Evolutionary conservation across 2,797 vertebrate genomes (phyloP).

Genomic region (Staurois parvus): DNA sequence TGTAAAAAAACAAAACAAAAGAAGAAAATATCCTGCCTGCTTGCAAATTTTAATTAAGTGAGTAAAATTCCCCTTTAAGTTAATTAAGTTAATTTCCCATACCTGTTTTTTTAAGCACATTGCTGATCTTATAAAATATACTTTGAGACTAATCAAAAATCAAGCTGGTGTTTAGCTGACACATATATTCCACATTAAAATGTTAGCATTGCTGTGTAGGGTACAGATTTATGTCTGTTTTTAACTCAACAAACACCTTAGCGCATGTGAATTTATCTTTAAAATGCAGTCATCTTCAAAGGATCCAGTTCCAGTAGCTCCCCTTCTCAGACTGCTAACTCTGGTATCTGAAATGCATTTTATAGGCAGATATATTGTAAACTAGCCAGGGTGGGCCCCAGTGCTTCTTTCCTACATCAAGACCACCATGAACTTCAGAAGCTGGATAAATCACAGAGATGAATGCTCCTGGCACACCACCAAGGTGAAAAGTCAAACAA

Average conservation of each 20-base stretch:
- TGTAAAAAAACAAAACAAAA: too few relatives aligned
- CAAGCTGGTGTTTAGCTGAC: background rate
- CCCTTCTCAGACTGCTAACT: background rate
- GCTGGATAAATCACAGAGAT: slow-evolving; percentile 13
- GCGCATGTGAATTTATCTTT: background rate
- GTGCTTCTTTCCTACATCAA: background rate
- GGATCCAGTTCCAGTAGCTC: background rate
- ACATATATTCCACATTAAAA: slow-evolving; percentile 42
- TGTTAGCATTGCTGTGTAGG: background rate
- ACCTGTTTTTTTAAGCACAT: too few relatives aligned
- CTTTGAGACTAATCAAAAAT: background rate
- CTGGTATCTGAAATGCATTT: slow-evolving; percentile 7
- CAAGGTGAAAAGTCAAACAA: slow-evolving; percentile 31
- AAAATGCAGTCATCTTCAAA: background rate
- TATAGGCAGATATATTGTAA: slow-evolving; percentile 20
- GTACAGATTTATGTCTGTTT: slow-evolving; percentile 23
- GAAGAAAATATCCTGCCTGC: too few relatives aligned
- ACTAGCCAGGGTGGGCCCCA: background rate
- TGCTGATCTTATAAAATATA: background rate
- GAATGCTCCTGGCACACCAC: slow-evolving; percentile 29
- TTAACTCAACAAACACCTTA: background rate
- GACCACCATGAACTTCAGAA: slow-evolving; percentile 34
- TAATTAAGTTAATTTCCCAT: too few relatives aligned
- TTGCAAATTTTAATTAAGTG: too few relatives aligned
- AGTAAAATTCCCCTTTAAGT: too few relatives aligned